These are phyloP conservation scores for Anolis sagrei DNA, from an alignment of 2,113 vertebrate genomes.

Conservation along the genomic window DNA sequence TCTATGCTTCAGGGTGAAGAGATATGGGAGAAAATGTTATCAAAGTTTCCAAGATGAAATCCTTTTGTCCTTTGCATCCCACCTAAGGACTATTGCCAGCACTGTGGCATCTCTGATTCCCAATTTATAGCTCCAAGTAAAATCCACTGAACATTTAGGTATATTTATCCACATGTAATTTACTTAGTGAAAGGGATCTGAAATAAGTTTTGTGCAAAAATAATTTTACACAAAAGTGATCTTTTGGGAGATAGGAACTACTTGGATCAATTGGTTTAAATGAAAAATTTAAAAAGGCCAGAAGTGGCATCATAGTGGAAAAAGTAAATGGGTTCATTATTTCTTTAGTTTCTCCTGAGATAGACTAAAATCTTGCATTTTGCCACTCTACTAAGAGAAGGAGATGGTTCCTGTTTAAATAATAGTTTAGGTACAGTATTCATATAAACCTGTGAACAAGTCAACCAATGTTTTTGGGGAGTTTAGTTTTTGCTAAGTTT, in stretches of 20 bases:
- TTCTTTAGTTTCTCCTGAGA: too few relatives aligned
- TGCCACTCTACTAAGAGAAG: too few relatives aligned
- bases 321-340: not conserved
- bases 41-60: conserved; percentile 22
- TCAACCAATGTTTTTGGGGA: too few relatives aligned
- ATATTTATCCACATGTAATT: conserved; percentile 21
- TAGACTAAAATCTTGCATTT: too few relatives aligned
- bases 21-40: not conserved
- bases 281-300: conserved; percentile 32
- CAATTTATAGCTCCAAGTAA: not conserved
- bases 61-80: conserved; percentile 21
- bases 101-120: conserved; percentile 13
- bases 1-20: conserved; percentile 40
- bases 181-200: conserved; percentile 26
- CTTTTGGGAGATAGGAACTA: not conserved
- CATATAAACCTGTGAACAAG: too few relatives aligned
- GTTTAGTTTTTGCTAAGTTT: too few relatives aligned
- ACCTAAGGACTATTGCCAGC: not conserved
- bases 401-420: too few relatives aligned
- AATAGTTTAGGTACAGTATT: too few relatives aligned
- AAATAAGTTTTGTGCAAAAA: conserved; percentile 34
- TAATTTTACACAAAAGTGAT: conserved; percentile 19
- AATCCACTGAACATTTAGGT: conserved; percentile 12
- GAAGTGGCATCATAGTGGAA: not conserved
- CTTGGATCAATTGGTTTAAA: conserved; percentile 29